Evolutionary conservation across 2,888 invertebrate genomes (phyloP), one percentile per base, ranked within the genome.

Genomic region (Andrena haemorrhoa): DNA sequence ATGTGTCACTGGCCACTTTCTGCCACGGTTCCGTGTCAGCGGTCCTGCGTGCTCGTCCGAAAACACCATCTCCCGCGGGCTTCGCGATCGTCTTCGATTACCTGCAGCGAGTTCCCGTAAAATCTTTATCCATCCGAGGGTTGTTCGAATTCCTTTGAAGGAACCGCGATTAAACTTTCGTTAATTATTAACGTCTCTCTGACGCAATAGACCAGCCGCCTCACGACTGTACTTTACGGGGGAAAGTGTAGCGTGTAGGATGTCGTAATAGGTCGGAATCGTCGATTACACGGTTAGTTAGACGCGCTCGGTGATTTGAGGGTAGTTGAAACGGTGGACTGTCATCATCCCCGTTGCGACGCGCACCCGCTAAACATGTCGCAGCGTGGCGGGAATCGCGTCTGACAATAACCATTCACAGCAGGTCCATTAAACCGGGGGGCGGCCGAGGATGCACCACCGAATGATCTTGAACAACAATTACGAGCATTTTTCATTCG

Each of bases 1-100:
- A 93, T 93, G 93, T 93, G 93, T 93, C 93, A 93, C 92, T 93
- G 91, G 92, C 91, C 92, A 92, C 92, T 93, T 92, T 91, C 89
- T 91, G 87, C 88, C 79, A 53, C 61, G 84, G 77, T 89, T 90
- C 79, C 84, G 79, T 88, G 89, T 88, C 85, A 81, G 7, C 65
- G 58, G 76, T 35, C 49, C 58, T 58, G 41, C 56, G 75, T 56
- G 31, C 47, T 78, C 74, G 73, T 83, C 63, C 66, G 49, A 58
- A 41, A 60, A 61, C 29, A 8, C 74, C 72, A 75, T 85, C 60
- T 41, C 6, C 8, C 64, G 2, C 23, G 23, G 1, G 23, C 23
- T 23, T 12, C 3, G 12, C 12, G 12, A 41, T 41, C 41, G 1
- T 41, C 41, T 41, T 16, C 16, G 16, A 41, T 41, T 16, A 41